Evolutionary conservation across 1,140 invertebrate species (phyloP), one percentile per base, ranked within the genome.

Genomic region (Ceratosolen solmsi): DNA sequence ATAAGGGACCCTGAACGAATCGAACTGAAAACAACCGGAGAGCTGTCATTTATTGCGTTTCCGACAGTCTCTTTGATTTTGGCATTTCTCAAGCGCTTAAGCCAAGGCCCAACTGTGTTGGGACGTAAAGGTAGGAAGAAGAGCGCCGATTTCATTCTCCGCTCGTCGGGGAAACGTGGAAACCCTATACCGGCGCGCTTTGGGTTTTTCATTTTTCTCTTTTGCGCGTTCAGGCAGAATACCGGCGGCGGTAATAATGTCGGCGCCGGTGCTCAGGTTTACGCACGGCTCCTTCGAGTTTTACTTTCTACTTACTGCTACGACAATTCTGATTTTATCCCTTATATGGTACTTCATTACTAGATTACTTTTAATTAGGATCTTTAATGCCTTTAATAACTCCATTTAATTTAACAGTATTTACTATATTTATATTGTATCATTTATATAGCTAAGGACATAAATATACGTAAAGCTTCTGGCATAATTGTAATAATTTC

Each of bases 171-270:
- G 17, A 65, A 65, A 36, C 15, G 36, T 54, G 51, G 30, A 65
- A 65, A 65, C 7, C 30, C 30, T 33, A 30, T 36, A 65, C 25
- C 13, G 30, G 17, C 30, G 17, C 13, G 60, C 27, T n/a, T 68
- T 38, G 20, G 63, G 20, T 68, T 68, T 68, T n/a, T 33, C 33
- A n/a, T 9, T 38, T 68, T 38, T 68, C 63, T 68, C 22, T 20
- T 68, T 36, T 68, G 36, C 33, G 60, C 60, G 60, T 65, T 65
- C 60, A 65, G 30, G 63, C 63, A 68, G 33, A 68, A 68, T 68
- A 68, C 60, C 60, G 60, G 60, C 8, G 60, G 30, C 13, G 30
- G 60, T 30, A 36, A 30, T 65, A 22, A 65, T 3, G 60, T n/a
- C 30, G 60, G 60, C 60, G 60, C 60, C 60, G 15, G 15, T 65